phyloP scores from a whole-genome alignment of 2,797 vertebrate genomes.

The Lepilemur ruficaudatus region DNA sequence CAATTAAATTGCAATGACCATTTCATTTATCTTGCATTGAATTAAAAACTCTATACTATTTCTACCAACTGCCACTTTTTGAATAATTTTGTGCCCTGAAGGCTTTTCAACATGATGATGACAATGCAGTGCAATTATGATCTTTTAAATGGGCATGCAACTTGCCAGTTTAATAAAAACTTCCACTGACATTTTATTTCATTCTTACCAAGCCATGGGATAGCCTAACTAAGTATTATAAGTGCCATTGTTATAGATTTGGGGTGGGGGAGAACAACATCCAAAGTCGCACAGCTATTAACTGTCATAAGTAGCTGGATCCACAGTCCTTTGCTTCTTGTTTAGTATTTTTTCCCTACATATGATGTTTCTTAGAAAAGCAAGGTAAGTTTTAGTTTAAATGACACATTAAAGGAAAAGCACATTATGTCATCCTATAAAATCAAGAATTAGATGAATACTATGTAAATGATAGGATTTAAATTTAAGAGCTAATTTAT shows the following conservation, averaged over 20 bases:
- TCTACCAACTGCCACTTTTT: background rate
- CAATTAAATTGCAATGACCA: background rate
- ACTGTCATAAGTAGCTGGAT: background rate
- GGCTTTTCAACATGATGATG: background rate
- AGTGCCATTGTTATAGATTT: background rate
- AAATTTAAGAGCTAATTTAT: background rate
- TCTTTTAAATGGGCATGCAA: background rate
- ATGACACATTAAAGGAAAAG: background rate
- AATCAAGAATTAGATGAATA: conserved; percentile 18
- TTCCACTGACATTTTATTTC: background rate
- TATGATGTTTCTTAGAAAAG: background rate
- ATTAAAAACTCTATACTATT: background rate
- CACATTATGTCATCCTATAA: background rate
- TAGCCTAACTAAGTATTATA: background rate
- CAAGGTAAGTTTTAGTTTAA: background rate
- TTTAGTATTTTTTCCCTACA: background rate
- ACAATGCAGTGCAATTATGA: background rate
- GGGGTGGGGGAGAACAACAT: background rate
- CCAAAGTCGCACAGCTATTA: background rate
- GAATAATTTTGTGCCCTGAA: background rate
- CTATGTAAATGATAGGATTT: background rate
- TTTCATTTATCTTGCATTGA: background rate
- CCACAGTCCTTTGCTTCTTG: background rate
- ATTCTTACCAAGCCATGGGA: background rate
- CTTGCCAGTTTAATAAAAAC: background rate